A percentile compares a stretch with the other conserved stretches of the same genome.
Evolutionary conservation across 2,888 invertebrate species (phyloP).

Genomic region (Terebella lapidaria): DNA sequence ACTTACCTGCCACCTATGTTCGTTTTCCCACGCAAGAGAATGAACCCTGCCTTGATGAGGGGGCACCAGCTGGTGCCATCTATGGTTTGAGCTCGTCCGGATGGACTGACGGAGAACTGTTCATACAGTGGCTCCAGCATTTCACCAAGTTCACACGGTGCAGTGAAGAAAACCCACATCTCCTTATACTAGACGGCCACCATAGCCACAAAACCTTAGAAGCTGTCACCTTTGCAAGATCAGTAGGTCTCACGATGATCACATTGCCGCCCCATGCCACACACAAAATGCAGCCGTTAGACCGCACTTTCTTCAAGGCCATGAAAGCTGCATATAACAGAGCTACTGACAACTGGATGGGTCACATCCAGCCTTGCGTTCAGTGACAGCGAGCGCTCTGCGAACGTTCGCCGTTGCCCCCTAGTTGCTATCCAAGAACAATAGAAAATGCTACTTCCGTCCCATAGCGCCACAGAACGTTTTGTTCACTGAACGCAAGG

Average conservation of each 20-base stretch:
- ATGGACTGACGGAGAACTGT: slow-evolving; percentile 12
- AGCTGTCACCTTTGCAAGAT: neutral
- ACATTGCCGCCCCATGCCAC: slow-evolving; percentile 46
- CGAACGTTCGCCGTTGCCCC: too few species aligned
- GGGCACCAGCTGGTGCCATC: slow-evolving; percentile 50
- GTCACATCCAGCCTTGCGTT: too few species aligned
- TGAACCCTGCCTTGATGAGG: slow-evolving; percentile 49
- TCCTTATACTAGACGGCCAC: neutral
- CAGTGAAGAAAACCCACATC: neutral
- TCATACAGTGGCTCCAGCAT: too few species aligned
- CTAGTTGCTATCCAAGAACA: too few species aligned
- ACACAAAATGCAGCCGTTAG: slow-evolving; percentile 33
- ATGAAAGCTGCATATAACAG: slow-evolving; percentile 26
- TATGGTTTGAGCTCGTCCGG: slow-evolving; percentile 5
- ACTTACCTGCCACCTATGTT: slow-evolving; percentile 55
- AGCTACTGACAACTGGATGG: slow-evolving; percentile 24
- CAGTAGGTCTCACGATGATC: slow-evolving; percentile 33
- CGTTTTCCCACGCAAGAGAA: slow-evolving; percentile 53
- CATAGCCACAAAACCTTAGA: neutral
- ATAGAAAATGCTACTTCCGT: too few species aligned
- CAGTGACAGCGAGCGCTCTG: too few species aligned
- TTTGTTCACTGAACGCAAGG: too few species aligned
- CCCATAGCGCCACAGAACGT: too few species aligned
- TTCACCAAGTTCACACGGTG: neutral
- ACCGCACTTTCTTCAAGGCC: slow-evolving; percentile 27